phyloP scores from a whole-genome alignment of 1,140 invertebrate species.

The Calephelis virginiensis region DNA sequence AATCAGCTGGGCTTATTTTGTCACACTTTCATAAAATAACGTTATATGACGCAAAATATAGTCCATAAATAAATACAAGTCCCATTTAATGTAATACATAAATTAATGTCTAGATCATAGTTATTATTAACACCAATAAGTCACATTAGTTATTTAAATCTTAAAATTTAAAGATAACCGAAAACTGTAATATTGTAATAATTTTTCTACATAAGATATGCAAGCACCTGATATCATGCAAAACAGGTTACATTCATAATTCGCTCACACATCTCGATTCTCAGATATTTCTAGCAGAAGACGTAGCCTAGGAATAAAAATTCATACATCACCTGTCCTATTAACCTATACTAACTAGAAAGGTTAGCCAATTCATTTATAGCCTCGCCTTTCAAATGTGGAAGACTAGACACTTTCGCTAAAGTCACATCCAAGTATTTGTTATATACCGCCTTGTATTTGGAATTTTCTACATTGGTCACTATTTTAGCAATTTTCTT shows the following conservation, averaged over 20 bases:
- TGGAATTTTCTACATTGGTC: conserved; percentile 78
- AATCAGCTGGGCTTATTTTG: too few species aligned
- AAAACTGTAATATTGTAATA: too few species aligned
- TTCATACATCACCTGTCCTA: not conserved
- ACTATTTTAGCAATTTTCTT: conserved; percentile 80
- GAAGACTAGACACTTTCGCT: conserved; percentile 80
- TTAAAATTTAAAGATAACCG: too few species aligned
- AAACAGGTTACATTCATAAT: not conserved
- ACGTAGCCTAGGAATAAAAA: conserved; percentile 21
- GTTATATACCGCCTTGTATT: conserved; percentile 81
- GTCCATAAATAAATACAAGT: too few species aligned
- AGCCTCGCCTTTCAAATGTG: conserved; percentile 76
- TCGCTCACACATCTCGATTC: not conserved
- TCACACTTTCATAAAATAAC: too few species aligned
- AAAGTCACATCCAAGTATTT: conserved; percentile 81
- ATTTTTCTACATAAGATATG: not conserved
- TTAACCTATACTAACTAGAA: conserved; percentile 3
- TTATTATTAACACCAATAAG: too few species aligned
- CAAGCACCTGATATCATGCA: not conserved
- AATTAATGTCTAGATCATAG: too few species aligned
- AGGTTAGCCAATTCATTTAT: conserved; percentile 47
- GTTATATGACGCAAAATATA: too few species aligned
- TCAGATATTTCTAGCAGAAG: conserved; percentile 1
- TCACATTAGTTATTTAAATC: too few species aligned
- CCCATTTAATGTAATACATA: too few species aligned